Conservation (phyloP, 2,113 vertebrate genomes). For the Rattus norvegicus region DNA sequence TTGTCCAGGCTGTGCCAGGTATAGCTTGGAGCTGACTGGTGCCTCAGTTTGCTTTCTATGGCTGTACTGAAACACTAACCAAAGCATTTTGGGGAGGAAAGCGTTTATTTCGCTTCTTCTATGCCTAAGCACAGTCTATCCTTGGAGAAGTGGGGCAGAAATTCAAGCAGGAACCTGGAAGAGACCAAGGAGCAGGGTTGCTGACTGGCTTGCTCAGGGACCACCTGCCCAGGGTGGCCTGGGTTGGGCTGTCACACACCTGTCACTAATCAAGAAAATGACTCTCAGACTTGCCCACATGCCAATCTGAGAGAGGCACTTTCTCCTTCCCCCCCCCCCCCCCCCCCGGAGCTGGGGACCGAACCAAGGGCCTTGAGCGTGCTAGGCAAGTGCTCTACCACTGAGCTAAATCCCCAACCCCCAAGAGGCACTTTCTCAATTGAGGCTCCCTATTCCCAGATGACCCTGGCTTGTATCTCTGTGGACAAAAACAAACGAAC, state of each 20-base stretch:
- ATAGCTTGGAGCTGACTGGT: neutral
- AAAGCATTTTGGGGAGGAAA: neutral
- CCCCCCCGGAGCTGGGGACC: no score
- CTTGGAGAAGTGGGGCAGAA: neutral
- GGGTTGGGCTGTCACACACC: no score
- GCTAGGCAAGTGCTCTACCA: no score
- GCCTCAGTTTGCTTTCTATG: neutral
- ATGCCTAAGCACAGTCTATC: neutral
- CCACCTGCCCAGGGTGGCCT: neutral
- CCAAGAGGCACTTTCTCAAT: neutral
- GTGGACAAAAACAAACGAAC: neutral
- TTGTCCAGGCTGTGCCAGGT: neutral
- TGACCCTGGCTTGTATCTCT: neutral
- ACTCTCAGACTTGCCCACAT: neutral
- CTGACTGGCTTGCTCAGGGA: neutral
- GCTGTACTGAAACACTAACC: neutral
- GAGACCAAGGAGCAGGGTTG: neutral
- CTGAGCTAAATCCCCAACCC: no score
- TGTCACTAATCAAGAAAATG: neutral
- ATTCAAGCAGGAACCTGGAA: neutral
- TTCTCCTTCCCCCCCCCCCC: no score
- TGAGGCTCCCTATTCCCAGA: neutral
- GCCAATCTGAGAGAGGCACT: neutral
- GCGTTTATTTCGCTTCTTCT: neutral
- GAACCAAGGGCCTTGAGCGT: no score